phyloP scores from a whole-genome alignment of 2,888 invertebrate species.

The Drosophila histrio region DNA sequence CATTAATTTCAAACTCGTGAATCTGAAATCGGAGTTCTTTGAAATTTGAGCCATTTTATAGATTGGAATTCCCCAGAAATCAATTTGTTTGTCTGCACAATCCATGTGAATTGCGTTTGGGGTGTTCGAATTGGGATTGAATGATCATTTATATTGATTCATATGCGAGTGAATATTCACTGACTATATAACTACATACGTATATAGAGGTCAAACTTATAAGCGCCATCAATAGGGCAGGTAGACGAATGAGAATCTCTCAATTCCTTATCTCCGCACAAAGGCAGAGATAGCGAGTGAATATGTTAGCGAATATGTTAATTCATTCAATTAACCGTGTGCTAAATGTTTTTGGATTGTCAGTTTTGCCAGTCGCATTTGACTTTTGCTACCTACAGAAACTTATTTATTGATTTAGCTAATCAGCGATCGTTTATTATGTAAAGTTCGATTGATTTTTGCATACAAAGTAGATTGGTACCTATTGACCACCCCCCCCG shows the following conservation, averaged over 20 bases:
- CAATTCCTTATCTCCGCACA: background rate
- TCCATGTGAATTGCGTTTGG: background rate
- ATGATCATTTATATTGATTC: background rate
- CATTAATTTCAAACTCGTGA: background rate
- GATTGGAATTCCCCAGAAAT: slow-evolving; percentile 12
- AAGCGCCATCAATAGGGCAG: background rate
- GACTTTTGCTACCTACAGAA: slow-evolving; percentile 75
- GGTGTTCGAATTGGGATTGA: background rate
- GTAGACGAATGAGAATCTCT: background rate
- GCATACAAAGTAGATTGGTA: slow-evolving; percentile 59
- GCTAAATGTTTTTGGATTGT: slow-evolving; percentile 53
- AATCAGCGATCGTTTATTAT: slow-evolving; percentile 75
- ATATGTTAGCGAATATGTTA: slow-evolving; percentile 49
- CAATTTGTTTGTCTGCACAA: slow-evolving; percentile 3
- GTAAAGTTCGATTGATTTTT: slow-evolving; percentile 60
- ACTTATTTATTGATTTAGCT: slow-evolving; percentile 73
- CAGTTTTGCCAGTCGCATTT: slow-evolving; percentile 46
- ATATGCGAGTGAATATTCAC: too few relatives aligned
- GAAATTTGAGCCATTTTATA: slow-evolving; percentile 1
- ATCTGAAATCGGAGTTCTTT: slow-evolving; percentile 5
- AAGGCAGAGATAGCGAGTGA: background rate
- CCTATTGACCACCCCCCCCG: background rate
- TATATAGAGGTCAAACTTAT: background rate
- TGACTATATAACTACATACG: too few relatives aligned
- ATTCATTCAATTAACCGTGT: slow-evolving; percentile 72